Evolutionary conservation across 2,888 invertebrate genomes (phyloP), one percentile per base, ranked within the genome.

Genomic region (Acanthosepion pharaonis): DNA sequence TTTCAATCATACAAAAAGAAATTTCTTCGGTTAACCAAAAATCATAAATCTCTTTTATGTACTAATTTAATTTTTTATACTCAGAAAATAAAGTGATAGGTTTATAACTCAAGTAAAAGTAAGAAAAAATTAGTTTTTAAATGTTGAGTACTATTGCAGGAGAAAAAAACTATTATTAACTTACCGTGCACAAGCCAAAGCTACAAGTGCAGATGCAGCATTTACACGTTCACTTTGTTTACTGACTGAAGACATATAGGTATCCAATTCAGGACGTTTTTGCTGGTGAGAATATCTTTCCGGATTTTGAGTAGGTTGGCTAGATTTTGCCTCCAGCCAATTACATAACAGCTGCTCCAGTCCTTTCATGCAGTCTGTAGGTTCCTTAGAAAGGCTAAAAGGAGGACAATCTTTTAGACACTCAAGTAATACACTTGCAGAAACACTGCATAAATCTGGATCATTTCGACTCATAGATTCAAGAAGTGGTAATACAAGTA

Each of bases 381-480:
- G 97, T 95, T 97, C 97, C 95, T 97, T 97, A 4, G 96, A 95
- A 94, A 97, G 95, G 96, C 97, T 97, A 33, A 97, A 95, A 48
- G 97, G 97, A n/a, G 97, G 95, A 95, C 97, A 97, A 93, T 97
- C 97, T 94, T 96, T 95, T 33, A 97, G 95, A 95, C 97, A 97
- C 94, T 96, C 96, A 91, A 97, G 95, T 91, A 97, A 95, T 9
- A 97, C 96, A 91, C 96, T 96, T 59, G 97, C 97, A 51, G 97
- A 97, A 42, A 97, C 96, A 15, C 96, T 97, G 96, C 97, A 97
- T 28, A 97, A 95, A 48, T 95, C 95, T 2, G 97, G 96, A 95
- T 97, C 97, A 94, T 96, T 95, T 94, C 96, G 96, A 96, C 97
- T 97, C 94, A 97, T 97, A 28, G 97, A 97, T 95, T 97, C 97